These are phyloP conservation scores for Epinotia ramella DNA, from an alignment of 2,888 invertebrate species.

Conservation along the genomic window DNA sequence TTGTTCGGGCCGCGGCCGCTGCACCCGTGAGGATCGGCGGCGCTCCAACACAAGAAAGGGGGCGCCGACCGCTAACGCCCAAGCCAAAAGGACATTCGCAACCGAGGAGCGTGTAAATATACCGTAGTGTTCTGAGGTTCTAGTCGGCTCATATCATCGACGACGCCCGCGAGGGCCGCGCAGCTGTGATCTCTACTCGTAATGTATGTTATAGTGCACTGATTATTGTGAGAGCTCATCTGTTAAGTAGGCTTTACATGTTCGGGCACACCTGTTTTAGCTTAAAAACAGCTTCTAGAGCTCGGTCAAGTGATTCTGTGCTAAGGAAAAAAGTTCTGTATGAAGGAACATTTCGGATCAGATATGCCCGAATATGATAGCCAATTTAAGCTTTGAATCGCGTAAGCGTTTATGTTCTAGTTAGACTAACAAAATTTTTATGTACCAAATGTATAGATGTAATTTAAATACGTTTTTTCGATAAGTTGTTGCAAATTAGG, in stretches of 20 bases:
- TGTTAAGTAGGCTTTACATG: constrained; percentile 50
- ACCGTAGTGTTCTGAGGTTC: constrained; percentile 73
- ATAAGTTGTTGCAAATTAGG: constrained; percentile 81
- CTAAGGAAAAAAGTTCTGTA: neutral
- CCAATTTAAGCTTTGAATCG: constrained; percentile 54
- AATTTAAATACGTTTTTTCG: constrained; percentile 73
- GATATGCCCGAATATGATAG: constrained; percentile 18
- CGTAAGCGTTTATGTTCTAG: constrained; percentile 74
- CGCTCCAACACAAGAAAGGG: constrained; percentile 89
- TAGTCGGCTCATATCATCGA: constrained; percentile 82
- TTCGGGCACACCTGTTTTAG: constrained; percentile 51
- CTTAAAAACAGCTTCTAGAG: constrained; percentile 2
- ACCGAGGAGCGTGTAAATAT: constrained; percentile 79
- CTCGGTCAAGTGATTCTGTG: neutral
- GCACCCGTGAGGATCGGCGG: constrained; percentile 90
- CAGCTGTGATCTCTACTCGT: constrained; percentile 84
- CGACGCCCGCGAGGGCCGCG: constrained; percentile 70
- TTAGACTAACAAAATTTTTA: constrained; percentile 82
- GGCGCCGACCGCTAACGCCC: constrained; percentile 83
- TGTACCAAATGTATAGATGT: constrained; percentile 84
- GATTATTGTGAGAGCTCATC: constrained; percentile 60
- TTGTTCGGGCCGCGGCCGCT: constrained; percentile 91
- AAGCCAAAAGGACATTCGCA: constrained; percentile 77
- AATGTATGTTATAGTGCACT: constrained; percentile 79
- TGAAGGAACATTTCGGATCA: neutral